phyloP scores from a whole-genome alignment of 2,113 vertebrate genomes.

The Dromiciops gliroides region DNA sequence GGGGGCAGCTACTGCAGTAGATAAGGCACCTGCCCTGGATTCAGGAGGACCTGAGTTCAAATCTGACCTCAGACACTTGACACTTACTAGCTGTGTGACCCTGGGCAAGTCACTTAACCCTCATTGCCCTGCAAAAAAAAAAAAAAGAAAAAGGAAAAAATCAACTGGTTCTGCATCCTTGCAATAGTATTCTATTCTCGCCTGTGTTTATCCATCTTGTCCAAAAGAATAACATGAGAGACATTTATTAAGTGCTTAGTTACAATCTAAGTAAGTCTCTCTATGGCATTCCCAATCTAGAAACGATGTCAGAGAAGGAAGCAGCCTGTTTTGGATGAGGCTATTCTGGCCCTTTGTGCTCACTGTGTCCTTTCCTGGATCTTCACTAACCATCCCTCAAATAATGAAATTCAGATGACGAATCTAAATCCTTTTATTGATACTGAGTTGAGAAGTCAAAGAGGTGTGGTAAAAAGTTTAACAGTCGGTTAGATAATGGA shows the following conservation, averaged over 20 bases:
- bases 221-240: background rate
- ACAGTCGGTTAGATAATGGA: too few species aligned
- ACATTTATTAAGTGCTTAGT: background rate
- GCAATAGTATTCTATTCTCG: background rate
- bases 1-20: too few species aligned
- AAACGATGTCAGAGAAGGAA: background rate
- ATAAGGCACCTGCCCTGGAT: too few species aligned
- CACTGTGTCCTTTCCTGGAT: background rate
- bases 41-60: too few species aligned
- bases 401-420: background rate
- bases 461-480: too few species aligned
- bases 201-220: background rate
- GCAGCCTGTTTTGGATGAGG: background rate
- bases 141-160: too few species aligned
- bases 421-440: background rate
- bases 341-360: background rate
- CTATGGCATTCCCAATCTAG: background rate
- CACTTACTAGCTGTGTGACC: too few species aligned
- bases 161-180: background rate
- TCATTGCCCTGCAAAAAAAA: too few species aligned
- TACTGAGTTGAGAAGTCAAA: background rate
- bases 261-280: background rate
- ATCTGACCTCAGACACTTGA: too few species aligned
- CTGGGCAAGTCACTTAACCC: too few species aligned
- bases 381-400: background rate